A percentile compares a stretch with the other conserved stretches of the same genome.
phyloP scores from a whole-genome alignment of 2,113 vertebrate species.

The Rhodinocichla rosea region DNA sequence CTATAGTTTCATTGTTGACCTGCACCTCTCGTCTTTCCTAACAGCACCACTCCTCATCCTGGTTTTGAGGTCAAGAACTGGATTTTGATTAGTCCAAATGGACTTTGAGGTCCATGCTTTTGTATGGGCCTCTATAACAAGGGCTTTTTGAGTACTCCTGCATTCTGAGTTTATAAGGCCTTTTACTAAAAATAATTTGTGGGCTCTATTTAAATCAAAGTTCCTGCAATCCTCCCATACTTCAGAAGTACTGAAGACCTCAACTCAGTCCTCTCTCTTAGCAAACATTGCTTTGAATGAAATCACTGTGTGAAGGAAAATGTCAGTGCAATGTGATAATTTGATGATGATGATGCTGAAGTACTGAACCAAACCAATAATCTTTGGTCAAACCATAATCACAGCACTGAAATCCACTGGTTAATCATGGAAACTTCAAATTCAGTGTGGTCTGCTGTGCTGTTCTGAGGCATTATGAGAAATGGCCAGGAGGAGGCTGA shows the following conservation, averaged over 20 bases:
- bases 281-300: background rate
- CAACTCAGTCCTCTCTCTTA: background rate
- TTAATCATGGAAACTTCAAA: slow-evolving; percentile 21
- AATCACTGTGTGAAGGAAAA: background rate
- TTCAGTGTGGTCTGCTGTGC: background rate
- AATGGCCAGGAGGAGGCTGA: background rate
- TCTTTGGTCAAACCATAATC: slow-evolving; percentile 59
- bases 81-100: background rate
- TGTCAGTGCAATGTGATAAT: background rate
- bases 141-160: background rate
- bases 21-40: background rate
- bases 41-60: background rate
- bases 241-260: background rate
- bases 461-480: background rate
- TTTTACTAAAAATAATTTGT: background rate
- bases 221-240: background rate
- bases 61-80: background rate
- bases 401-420: background rate
- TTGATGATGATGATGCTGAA: background rate
- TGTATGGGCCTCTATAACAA: background rate
- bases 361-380: background rate
- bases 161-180: background rate
- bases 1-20: background rate
- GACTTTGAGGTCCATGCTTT: background rate
- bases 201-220: background rate